These are phyloP conservation scores for Gallinago paraguaiae DNA, from an alignment of 2,113 vertebrate species.

Conservation along the genomic window DNA sequence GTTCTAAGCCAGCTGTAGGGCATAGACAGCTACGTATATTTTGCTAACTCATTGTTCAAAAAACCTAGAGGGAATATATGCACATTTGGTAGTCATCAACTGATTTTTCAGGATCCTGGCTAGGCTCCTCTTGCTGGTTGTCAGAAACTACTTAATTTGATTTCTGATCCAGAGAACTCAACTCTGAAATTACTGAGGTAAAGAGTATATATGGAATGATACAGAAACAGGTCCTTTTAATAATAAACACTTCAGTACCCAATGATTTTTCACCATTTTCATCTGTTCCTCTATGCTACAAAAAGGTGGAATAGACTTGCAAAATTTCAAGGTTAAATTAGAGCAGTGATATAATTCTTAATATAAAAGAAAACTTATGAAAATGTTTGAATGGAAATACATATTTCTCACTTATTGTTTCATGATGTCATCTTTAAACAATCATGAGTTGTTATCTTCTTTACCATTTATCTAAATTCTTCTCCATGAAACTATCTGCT, in stretches of 20 bases:
- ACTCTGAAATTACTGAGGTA: not conserved
- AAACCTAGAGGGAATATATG: accelerated
- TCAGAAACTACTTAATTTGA: not conserved
- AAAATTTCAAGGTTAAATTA: slow-evolving; percentile 6
- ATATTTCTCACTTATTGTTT: not conserved
- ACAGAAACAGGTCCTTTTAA: not conserved
- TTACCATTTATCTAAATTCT: not conserved
- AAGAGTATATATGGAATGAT: not conserved
- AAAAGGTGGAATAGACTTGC: not conserved
- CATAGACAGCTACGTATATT: not conserved
- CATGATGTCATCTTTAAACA: not conserved
- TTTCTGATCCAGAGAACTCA: not conserved
- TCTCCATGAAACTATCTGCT: not conserved
- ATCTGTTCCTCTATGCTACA: not conserved
- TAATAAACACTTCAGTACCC: not conserved
- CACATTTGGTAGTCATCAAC: not conserved
- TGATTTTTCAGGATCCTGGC: not conserved
- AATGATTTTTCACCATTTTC: slow-evolving; percentile 4
- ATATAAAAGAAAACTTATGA: not conserved
- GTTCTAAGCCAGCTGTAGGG: not conserved
- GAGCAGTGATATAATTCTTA: not conserved
- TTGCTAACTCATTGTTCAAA: not conserved
- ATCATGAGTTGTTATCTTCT: not conserved
- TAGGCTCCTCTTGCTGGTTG: not conserved
- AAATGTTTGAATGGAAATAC: not conserved